A percentile compares a stretch with the other conserved stretches of the same genome.
Evolutionary conservation across 1,140 invertebrate genomes (phyloP).

Genomic region (Hylaeus anthracinus): DNA sequence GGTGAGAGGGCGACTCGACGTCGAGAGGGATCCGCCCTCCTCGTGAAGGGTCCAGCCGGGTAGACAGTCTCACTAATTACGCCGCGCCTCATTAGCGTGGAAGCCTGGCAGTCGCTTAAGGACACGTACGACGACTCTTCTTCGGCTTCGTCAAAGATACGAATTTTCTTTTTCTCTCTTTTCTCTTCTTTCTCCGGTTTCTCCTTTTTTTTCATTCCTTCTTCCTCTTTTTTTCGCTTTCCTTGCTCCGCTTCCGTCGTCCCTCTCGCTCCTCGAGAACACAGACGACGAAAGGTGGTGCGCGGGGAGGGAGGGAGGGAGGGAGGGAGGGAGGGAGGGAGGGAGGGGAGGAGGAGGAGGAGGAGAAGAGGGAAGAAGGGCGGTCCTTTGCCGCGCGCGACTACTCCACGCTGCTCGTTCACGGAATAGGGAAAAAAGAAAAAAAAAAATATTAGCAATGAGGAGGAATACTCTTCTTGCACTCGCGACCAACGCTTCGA

Average conservation of each 20-base stretch:
- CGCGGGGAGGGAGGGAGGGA: background rate
- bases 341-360: background rate
- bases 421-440: background rate
- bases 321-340: too few species aligned
- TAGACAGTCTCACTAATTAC: conserved; percentile 81
- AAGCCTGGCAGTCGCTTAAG: conserved; percentile 65
- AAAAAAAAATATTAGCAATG: conserved; percentile 48
- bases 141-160: conserved; percentile 65
- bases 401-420: conserved; percentile 2
- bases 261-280: background rate
- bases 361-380: background rate
- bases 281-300: background rate
- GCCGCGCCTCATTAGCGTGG: conserved; percentile 79
- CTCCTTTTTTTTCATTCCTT: background rate
- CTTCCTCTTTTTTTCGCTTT: too few species aligned
- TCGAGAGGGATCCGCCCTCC: conserved; percentile 61
- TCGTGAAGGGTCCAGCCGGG: conserved; percentile 56
- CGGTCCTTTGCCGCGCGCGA: conserved; percentile 12
- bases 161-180: conserved; percentile 43
- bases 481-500: background rate
- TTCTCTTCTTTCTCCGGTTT: too few species aligned
- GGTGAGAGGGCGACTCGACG: conserved; percentile 57
- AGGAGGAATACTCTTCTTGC: conserved; percentile 34
- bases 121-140: conserved; percentile 64
- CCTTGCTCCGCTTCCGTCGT: background rate